Evolutionary conservation across 2,888 invertebrate species (phyloP).

Genomic region (Copidosoma aretas): DNA sequence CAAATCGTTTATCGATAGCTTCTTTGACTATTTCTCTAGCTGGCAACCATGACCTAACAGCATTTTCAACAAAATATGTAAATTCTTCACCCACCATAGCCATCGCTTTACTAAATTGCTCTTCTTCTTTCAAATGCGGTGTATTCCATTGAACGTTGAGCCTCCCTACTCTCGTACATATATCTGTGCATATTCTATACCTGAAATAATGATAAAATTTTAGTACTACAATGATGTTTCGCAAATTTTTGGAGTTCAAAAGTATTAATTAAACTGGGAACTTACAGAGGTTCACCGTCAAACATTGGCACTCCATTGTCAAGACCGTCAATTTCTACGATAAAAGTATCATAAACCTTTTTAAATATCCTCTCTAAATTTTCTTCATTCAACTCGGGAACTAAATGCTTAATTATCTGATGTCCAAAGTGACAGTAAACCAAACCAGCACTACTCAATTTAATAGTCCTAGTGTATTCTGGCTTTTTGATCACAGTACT

Average conservation of each 20-base stretch:
- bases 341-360: slow-evolving; percentile 83
- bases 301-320: slow-evolving; percentile 94
- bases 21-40: slow-evolving; percentile 78
- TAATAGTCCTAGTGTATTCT: slow-evolving; percentile 62
- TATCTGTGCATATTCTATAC: slow-evolving; percentile 80
- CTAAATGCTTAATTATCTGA: slow-evolving; percentile 72
- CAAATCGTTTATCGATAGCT: slow-evolving; percentile 73
- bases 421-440: slow-evolving; percentile 90
- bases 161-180: slow-evolving; percentile 77
- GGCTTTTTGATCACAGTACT: slow-evolving; percentile 56
- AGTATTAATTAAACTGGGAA: slow-evolving; percentile 5
- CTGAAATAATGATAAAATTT: slow-evolving; percentile 45
- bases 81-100: slow-evolving; percentile 82
- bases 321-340: slow-evolving; percentile 94
- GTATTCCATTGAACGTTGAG: slow-evolving; percentile 88
- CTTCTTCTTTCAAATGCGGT: slow-evolving; percentile 63
- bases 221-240: no score
- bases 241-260: background rate
- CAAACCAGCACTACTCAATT: slow-evolving; percentile 94
- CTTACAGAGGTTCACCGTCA: slow-evolving; percentile 69
- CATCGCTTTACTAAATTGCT: slow-evolving; percentile 81
- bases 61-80: slow-evolving; percentile 66
- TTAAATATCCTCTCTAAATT: slow-evolving; percentile 69
- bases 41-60: slow-evolving; percentile 82
- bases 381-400: slow-evolving; percentile 63